phyloP scores from a whole-genome alignment of 64 coral and sea anemone species.

The Anthopleura sola region DNA sequence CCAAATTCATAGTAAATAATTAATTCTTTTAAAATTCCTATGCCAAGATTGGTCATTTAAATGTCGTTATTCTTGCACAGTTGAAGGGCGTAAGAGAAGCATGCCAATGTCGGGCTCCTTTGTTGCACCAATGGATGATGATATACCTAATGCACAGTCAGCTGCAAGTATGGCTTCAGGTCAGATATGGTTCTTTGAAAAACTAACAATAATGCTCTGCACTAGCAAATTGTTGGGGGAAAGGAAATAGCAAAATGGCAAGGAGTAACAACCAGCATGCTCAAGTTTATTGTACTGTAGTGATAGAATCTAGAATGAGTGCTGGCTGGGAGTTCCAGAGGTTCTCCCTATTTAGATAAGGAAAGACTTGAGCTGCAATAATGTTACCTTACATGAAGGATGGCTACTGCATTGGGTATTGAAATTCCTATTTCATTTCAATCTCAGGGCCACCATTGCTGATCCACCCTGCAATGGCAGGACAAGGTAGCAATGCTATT shows the following conservation, averaged over 20 bases:
- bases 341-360: no score
- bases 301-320: no score
- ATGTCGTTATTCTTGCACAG: slow-evolving; percentile 34
- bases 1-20: no score
- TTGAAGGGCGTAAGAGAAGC: slow-evolving; percentile 78
- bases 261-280: neutral
- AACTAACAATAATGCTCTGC: no score
- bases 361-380: no score
- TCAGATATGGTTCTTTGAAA: neutral
- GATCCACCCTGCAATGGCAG: neutral
- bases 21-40: neutral
- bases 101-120: slow-evolving; percentile 64
- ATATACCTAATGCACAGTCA: slow-evolving; percentile 56
- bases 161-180: slow-evolving; percentile 52
- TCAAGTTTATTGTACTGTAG: no score
- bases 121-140: slow-evolving; percentile 34
- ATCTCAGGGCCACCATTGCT: neutral
- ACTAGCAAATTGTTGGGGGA: no score
- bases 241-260: no score
- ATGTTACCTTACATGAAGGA: no score
- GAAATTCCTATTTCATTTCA: neutral
- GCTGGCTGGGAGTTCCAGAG: no score
- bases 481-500: neutral
- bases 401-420: neutral
- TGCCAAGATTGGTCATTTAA: neutral